Evolutionary conservation across 2,888 invertebrate species (phyloP), one percentile per base, ranked within the genome.

Genomic region (Drosophila anomalata): DNA sequence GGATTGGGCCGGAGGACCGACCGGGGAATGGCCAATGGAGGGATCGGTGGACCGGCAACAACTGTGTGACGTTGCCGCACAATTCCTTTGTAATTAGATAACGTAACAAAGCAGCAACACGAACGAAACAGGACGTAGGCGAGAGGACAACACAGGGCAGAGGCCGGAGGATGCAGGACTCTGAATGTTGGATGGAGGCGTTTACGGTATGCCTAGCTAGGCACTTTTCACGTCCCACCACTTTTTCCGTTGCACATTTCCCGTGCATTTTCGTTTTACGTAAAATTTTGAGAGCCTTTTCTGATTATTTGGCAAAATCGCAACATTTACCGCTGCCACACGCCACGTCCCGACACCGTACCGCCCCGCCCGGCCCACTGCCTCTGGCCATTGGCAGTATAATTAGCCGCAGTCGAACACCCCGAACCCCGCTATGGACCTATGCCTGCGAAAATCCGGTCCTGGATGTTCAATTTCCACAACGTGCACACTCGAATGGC

Each of bases 71-170:
- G 67, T 55, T 75, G 73, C 85, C 73, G 71, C 86, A 87, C 82
- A 77, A 88, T 85, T 88, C 89, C 77, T 85, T 85, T 87, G 89
- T 85, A 85, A 85, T 85, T 85, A 88, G 89, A 85, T 88, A 85
- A 78, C 83, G 79, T 79, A 81, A 76, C 87, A 88, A 68, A 73
- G 79, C 87, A 88, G 73, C 87, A 84, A 83, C 83, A 84, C 75
- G 77, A 65, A 71, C 58, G 78, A 85, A 81, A 42, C 78, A 80
- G 85, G 79, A 76, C 67, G 74, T 78, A 87, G 89, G 87, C 22
- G 4, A 4, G 22, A 24, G 22, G 4, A 24, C 22, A 4, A 42
- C 65, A 20, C 58, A 60, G 47, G 17, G 17, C 36, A 12, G 33
- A 52, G 85, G 79, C 74, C 67, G 75, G 81, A 89, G 89, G 89